Evolutionary conservation across 2,797 vertebrate genomes (phyloP).

Genomic region (Pachyuromys duprasi): DNA sequence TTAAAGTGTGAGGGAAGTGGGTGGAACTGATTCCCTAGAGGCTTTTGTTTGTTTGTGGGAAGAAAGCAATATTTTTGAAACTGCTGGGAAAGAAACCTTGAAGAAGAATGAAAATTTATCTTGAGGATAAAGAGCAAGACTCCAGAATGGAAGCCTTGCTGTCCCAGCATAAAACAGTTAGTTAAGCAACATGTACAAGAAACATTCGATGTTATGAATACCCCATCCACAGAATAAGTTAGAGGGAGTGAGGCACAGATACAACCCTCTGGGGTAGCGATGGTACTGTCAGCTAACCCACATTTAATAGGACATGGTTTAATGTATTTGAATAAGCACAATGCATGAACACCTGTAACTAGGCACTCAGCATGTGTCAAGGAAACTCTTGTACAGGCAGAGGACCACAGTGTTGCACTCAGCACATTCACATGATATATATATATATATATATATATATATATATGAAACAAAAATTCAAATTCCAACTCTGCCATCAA

Average conservation of each 20-base stretch:
- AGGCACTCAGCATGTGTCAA: not conserved
- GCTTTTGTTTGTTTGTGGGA: not conserved
- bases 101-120: conserved; percentile 34
- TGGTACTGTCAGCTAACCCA: not conserved
- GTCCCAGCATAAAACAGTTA: not conserved
- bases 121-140: not conserved
- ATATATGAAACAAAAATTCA: not conserved
- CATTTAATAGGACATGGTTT: not conserved
- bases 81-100: not conserved
- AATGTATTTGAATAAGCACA: not conserved
- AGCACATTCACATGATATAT: not conserved
- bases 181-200: not conserved
- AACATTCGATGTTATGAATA: not conserved
- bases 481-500: not conserved
- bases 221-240: not conserved
- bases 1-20: not conserved
- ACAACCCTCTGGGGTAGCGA: not conserved
- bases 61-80: not conserved
- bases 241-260: not conserved
- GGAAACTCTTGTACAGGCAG: not conserved
- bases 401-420: not conserved
- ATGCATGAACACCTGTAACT: not conserved
- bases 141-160: not conserved
- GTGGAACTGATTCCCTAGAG: not conserved
- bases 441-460: not conserved